Conservation (phyloP, 1,140 invertebrate genomes). For the Drosophila willistoni region DNA sequence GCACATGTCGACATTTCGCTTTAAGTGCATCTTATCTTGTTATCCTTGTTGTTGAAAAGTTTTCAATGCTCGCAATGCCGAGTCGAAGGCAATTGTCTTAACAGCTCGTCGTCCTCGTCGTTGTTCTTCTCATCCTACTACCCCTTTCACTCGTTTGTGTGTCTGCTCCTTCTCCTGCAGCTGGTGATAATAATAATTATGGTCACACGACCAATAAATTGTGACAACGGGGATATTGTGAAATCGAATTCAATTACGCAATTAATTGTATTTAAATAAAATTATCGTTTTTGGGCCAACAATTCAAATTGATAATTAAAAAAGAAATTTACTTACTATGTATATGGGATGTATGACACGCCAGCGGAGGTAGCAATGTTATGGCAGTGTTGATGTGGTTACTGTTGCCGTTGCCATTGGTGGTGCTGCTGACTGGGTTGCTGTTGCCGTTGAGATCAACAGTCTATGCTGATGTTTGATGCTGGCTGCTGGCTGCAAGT, state of each 20-base stretch:
- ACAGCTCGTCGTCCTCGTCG: constrained; percentile 45
- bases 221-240: constrained; percentile 37
- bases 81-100: constrained; percentile 32
- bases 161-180: background rate
- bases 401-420: constrained; percentile 2
- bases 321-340: constrained; percentile 63
- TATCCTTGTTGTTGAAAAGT: constrained; percentile 67
- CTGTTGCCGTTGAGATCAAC: constrained; percentile 32
- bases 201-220: constrained; percentile 57
- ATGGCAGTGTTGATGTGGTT: constrained; percentile 63
- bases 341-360: constrained; percentile 78
- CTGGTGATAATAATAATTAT: constrained; percentile 48
- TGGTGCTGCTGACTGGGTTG: constrained; percentile 18
- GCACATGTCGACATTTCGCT: constrained; percentile 75
- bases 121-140: constrained; percentile 7
- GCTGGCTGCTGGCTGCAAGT: constrained; percentile 71
- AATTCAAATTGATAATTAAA: background rate
- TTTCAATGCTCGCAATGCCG: constrained; percentile 53
- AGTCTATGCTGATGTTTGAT: constrained; percentile 60
- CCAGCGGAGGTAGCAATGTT: constrained; percentile 77
- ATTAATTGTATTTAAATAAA: constrained; percentile 44
- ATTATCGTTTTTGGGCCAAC: constrained; percentile 4
- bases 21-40: constrained; percentile 70
- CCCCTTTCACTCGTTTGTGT: background rate
- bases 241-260: constrained; percentile 24